phyloP scores from a whole-genome alignment of 1,140 invertebrate genomes.

The Helicoverpa armigera region DNA sequence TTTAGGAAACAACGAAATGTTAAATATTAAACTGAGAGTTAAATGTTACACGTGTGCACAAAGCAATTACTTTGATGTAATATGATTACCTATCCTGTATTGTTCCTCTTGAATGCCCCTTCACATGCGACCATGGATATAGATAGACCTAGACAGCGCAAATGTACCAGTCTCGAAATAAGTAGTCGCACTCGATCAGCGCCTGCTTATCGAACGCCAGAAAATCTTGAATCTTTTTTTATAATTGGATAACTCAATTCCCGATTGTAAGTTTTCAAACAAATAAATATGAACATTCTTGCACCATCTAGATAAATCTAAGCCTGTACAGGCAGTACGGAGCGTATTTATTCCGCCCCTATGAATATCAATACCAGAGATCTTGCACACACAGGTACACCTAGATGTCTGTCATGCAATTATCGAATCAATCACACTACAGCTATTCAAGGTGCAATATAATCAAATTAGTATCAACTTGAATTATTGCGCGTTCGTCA shows the following conservation, averaged over 20 bases:
- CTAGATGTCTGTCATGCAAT: conserved; percentile 7
- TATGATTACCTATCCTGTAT: conserved; percentile 21
- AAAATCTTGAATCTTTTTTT: no score
- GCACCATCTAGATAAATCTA: no score
- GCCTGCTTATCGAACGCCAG: no score
- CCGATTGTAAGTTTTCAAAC: no score
- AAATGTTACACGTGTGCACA: background rate
- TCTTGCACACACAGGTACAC: conserved; percentile 2
- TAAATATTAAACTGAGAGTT: background rate
- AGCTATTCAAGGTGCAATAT: background rate
- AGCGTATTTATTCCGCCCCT: conserved; percentile 21
- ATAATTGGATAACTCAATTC: no score
- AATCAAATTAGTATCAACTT: background rate
- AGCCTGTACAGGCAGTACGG: background rate
- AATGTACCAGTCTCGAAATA: no score
- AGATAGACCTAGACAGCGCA: no score
- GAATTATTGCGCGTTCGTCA: background rate
- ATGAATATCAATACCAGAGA: conserved; percentile 30
- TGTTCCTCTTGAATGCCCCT: conserved; percentile 14
- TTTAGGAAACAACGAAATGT: background rate
- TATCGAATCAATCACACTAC: conserved; percentile 3
- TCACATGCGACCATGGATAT: background rate
- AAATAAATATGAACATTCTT: no score
- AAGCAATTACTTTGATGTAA: conserved; percentile 16
- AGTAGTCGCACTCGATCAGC: no score